These are phyloP conservation scores for Nothura maculosa DNA, from an alignment of 2,797 vertebrate species.

Conservation along the genomic window DNA sequence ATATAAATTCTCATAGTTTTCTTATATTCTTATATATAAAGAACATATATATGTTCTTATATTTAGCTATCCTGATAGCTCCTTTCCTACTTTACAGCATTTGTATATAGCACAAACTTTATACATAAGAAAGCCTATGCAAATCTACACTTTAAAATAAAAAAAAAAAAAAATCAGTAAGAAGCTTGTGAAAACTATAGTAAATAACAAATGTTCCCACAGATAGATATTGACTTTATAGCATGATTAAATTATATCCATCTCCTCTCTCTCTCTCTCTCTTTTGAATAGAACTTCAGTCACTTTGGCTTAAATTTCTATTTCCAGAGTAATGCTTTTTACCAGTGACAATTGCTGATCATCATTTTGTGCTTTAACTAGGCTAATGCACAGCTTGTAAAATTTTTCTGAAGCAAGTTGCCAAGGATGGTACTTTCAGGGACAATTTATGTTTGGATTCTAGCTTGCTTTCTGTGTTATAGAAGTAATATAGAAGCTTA, in stretches of 20 bases:
- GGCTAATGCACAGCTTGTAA: background rate
- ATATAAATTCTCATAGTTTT: background rate
- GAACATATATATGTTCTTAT: background rate
- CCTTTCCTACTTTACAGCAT: background rate
- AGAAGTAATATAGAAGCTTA: background rate
- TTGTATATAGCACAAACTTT: background rate
- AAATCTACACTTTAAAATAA: slow-evolving; percentile 16
- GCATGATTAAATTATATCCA: background rate
- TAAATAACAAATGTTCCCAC: slow-evolving; percentile 33
- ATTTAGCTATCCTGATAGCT: background rate
- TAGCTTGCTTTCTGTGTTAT: background rate
- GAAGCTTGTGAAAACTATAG: slow-evolving; percentile 21
- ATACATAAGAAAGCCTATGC: slow-evolving; percentile 9
- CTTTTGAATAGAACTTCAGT: background rate
- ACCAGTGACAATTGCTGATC: background rate
- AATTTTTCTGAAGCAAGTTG: background rate
- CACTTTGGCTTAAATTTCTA: slow-evolving; percentile 10
- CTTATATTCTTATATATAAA: too few relatives aligned
- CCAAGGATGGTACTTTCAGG: background rate
- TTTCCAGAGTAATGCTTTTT: background rate
- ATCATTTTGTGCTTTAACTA: background rate
- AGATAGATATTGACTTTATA: slow-evolving; percentile 3
- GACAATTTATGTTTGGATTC: background rate
- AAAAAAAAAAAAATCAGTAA: background rate
- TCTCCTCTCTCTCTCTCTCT: background rate